Evolutionary conservation across 1,140 invertebrate species (phyloP), one percentile per base, ranked within the genome.

Genomic region (Hyles euphorbiae): DNA sequence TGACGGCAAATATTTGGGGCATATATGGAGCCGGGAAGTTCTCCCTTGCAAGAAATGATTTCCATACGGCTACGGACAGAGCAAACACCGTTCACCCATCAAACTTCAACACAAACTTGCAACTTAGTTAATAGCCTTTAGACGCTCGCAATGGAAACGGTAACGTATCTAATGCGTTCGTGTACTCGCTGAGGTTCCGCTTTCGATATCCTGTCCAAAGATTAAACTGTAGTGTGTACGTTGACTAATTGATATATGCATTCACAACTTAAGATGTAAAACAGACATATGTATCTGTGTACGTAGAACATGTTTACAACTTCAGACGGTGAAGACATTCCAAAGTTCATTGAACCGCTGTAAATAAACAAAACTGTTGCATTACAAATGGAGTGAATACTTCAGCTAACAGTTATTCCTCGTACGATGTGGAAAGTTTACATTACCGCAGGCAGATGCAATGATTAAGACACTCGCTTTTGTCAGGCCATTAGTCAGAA

Each of bases 121-220:
- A 78, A 84, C 75, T 85, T 81, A 74, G 76, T 78, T 85, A 85
- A 85, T 85, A 83, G 78, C 72, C 70, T 76, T 81, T 78, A 70
- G 69, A 69, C 67, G 63, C 74, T 76, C 69, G 61, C 55, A 61
- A 64, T 61, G 65, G 71, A 74, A 74, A 76, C 70, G 1, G 64
- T 61, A 69, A 48, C 52, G 53, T 53, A 56, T 12, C 12, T 50
- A 62, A 56, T 53, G 34, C 33, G 11, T 34, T 32, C 8, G 11
- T 54, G 36, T 22, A 5, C 46, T 56, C 45, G 44, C 54, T 48
- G 33, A 47, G 44, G 45, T 56, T 34, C 33, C 48, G 47, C 45
- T 33, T 56, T 56, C 54, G 45, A 48, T 45, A 48, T 56, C 32
- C 22, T 34, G 33, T 48, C 11, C 11, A 44, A 45, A 54, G 34